Evolutionary conservation across 2,113 vertebrate genomes (phyloP), one percentile per base, ranked within the genome.

Genomic region (Myodes glareolus): DNA sequence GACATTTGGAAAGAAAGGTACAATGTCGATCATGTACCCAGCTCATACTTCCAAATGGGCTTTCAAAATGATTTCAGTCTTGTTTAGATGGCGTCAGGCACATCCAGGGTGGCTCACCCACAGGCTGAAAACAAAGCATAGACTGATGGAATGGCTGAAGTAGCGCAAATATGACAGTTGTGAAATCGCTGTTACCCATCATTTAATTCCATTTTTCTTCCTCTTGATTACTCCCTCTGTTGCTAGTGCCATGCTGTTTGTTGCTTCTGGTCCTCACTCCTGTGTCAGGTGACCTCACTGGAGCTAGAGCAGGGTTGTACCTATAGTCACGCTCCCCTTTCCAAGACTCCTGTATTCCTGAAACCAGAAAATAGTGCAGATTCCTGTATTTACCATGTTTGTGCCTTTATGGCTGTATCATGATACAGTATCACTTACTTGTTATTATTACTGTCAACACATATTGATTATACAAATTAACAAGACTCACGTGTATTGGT

Each of bases 1-100:
- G 99, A 63, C 99, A 99, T 95, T 98, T 99, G 93, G 99, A 99
- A 98, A 99, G 99, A 97, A 99, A 99, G 99, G 99, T 99, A 96
- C 96, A 70, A 97, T 92, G 42, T 27, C 73, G 47, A 93, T 81
- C 52, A 84, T 11, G 19, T 45, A 81, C 17, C 29, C 55, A 81
- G 50, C 13, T 82, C 12, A 31, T 61, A 96, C 87, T 67, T 89
- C 2, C 42, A 70, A 96, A 36, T 25, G 88, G 33, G 0, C 36
- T 88, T 45, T 61, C 94, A 19, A 75, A 91, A 80, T 47, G 14
- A 93, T 95, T 90, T 96, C 9, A 42, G 27, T 88, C 6, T 96
- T 58, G 81, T 70, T 90, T 55, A 63, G 45, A 92, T 68, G 29
- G 10, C 14, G 17, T 73, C 8, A n/a, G 85, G 17, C 8, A 82